Base-by-base conservation (phyloP, 2,113 vertebrate species). In the Ellobius talpinus region DNA sequence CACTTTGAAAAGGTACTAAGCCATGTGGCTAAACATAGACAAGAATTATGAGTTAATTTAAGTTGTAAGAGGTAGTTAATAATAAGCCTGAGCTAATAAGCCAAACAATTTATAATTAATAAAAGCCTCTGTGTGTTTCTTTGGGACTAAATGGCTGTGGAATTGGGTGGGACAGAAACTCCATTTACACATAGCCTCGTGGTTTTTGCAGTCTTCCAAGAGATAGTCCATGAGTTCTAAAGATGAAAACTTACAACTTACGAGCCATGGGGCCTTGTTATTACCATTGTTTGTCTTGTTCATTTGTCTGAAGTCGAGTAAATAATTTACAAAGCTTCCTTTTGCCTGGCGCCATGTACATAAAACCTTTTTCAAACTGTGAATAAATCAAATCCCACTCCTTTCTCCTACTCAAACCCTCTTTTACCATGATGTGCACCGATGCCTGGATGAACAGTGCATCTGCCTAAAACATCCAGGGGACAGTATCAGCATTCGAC, bases 341-440 rank as follows among this genome's bases (percentile, higher is more conserved):
- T 73, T 89, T 36, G 70, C 33, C 79, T 70, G 58, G n/a, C 45
- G 14, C 70, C 23, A 26, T 17, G 50, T 12, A 91, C 61, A 79
- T 73, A 45, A 92, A 90, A 55, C 13, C 23, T 76, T 94, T 91
- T 68, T 17, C 36, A 94, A 92, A 92, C 19, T 70, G 11, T 33
- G 16, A 95, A 52, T 95, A 85, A 79, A 86, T 77, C 81, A 91
- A 93, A 91, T 1, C n/a, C 47, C 89, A 29, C 23, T 84, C n/a
- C 63, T 90, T 42, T 61, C 85, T 82, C 55, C 74, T 74, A 23
- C 24, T 95, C n/a, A 68, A 50, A 45, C 36, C 63, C 50, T 39
- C 55, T 68, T 93, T 77, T 16, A 73, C 55, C 42, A 78, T 52
- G 4, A 26, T 45, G 36, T 81, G 55, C 87, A 95, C 47, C 24